These are phyloP conservation scores for Eublepharis macularius DNA, from an alignment of 2,113 vertebrate genomes.

Conservation along the genomic window DNA sequence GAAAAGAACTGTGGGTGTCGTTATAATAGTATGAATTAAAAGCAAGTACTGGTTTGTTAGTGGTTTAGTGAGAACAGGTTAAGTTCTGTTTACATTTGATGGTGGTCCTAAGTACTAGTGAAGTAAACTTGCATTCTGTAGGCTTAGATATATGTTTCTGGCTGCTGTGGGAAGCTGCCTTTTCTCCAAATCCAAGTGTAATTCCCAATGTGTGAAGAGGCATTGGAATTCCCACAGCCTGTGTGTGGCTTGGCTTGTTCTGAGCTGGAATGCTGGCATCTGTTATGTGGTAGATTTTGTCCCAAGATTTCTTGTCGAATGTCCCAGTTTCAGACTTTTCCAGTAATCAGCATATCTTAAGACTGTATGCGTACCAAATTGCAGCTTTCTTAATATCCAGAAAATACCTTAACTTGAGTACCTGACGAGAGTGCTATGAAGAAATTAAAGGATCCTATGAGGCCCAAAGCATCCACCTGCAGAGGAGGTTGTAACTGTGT, in stretches of 20 bases:
- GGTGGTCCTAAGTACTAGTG: background rate
- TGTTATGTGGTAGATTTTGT: background rate
- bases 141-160: background rate
- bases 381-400: background rate
- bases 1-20: background rate
- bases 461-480: background rate
- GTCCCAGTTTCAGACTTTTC: background rate
- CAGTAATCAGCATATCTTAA: background rate
- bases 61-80: background rate
- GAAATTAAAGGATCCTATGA: background rate
- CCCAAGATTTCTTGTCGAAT: background rate
- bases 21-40: background rate
- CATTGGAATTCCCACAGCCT: background rate
- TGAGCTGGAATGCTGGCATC: background rate
- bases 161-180: background rate
- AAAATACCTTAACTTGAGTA: background rate
- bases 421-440: background rate
- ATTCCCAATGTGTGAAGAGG: background rate
- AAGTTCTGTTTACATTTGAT: background rate
- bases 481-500: no score
- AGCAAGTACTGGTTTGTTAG: background rate
- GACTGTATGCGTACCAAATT: background rate
- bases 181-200: background rate
- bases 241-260: background rate
- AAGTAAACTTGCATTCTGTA: background rate